phyloP scores from a whole-genome alignment of 2,113 vertebrate genomes.

The Poicephalus meyeri region DNA sequence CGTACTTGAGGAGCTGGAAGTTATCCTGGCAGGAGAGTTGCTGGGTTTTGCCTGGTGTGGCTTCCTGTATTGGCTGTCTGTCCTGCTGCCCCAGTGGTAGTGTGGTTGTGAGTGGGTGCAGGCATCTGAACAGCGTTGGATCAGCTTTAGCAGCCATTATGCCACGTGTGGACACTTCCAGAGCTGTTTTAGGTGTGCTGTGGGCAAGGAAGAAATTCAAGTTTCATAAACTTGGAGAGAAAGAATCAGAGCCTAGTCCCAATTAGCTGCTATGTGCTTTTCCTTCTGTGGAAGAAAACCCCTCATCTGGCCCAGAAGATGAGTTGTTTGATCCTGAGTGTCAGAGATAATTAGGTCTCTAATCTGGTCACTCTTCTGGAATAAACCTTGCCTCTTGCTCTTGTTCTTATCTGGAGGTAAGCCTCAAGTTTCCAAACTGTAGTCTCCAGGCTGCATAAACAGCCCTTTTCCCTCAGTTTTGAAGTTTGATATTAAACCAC shows the following conservation, averaged over 20 bases:
- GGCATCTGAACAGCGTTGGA: not conserved
- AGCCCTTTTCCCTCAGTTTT: not conserved
- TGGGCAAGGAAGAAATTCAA: not conserved
- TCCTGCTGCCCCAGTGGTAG: not conserved
- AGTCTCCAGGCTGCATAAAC: not conserved
- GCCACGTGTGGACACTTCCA: not conserved
- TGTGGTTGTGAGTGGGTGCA: not conserved
- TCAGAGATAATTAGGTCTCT: not conserved
- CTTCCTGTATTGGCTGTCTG: not conserved
- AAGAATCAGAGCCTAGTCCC: not conserved
- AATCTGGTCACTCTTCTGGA: not conserved
- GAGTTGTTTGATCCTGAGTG: not conserved
- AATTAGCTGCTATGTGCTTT: not conserved
- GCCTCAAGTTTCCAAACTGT: not conserved
- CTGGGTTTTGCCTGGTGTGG: not conserved
- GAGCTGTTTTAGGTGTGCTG: not conserved
- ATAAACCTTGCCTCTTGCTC: not conserved
- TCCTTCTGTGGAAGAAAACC: not conserved
- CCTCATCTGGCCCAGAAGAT: not conserved
- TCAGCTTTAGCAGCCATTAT: rapidly evolving
- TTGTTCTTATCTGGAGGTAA: not conserved
- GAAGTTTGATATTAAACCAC: not conserved
- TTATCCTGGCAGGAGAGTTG: not conserved
- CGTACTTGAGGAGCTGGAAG: not conserved
- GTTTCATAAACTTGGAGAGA: not conserved